Base-by-base conservation (phyloP, 2,113 vertebrate genomes). In the Pterocles orientalis region DNA sequence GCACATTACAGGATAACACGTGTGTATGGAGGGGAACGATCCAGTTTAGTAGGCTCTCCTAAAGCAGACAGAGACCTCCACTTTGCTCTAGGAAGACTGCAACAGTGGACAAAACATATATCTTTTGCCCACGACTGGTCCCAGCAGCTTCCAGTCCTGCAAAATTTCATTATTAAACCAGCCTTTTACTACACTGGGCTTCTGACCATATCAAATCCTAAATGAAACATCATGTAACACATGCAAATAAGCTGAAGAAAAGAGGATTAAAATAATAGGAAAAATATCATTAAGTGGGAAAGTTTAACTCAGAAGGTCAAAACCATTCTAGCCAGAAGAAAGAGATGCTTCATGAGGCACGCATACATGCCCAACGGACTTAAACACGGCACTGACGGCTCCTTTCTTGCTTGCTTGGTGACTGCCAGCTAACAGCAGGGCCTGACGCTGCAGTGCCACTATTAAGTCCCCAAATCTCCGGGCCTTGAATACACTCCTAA, bases 21-120 rank as follows among this genome's bases (percentile, higher is more conserved):
- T 0, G 0, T 98, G 97, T 98, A n/a, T 39, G 97, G 97, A 98
- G 97, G 96, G 97, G 98, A 98, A 98, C 95, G 97, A 98, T 97
- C 98, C 15, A 56, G 69, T 94, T 97, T 80, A 96, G 97, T 3
- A 34, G 23, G 41, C 98, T 98, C 60, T 88, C 45, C 95, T 92
- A 97, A 97, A 96, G 84, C 97, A 96, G 98, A 98, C 98, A 98
- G 98, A 98, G 97, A 97, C 97, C 98, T 98, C 97, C 97, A 86
- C 48, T 93, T 98, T 95, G 73, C 88, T 98, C 96, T 98, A 97
- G 98, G 98, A 98, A 95, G 76, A 47, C 97, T 97, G 97, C 97
- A 77, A 70, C 0, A 13, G 85, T 31, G 93, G 97, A 97, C 98
- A 98, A 98, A 96, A 90, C n/a, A 50, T 8, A 58, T 25, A 75